Evolutionary conservation across 2,797 vertebrate genomes (phyloP).

Genomic region (Rhinichthys osculus): DNA sequence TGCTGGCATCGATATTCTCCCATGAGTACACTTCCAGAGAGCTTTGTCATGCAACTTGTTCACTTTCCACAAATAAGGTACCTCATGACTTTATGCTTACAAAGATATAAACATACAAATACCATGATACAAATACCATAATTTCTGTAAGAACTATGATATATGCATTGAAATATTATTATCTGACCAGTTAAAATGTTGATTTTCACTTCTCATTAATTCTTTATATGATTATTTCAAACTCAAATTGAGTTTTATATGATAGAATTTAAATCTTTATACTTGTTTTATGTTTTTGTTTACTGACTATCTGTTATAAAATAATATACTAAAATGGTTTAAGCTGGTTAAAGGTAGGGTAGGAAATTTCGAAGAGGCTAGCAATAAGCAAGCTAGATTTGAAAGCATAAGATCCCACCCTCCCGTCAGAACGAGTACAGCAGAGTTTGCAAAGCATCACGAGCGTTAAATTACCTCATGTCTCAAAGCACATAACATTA

Average conservation of each 20-base stretch:
- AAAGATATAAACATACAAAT: background rate
- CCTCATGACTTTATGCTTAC: background rate
- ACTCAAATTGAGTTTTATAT: background rate
- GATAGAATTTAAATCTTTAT: background rate
- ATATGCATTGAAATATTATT: background rate
- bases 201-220: background rate
- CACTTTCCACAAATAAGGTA: background rate
- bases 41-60: background rate
- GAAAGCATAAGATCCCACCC: too few species aligned
- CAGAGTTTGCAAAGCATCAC: too few species aligned
- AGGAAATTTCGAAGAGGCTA: too few species aligned
- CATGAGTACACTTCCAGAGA: conserved; percentile 18
- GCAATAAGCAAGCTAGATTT: too few species aligned
- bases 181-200: background rate
- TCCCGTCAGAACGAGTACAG: too few species aligned
- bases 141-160: background rate
- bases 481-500: too few species aligned
- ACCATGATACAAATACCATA: too few species aligned
- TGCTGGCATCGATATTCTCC: conserved; percentile 55
- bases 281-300: background rate
- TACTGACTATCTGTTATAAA: background rate
- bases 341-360: background rate
- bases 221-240: background rate
- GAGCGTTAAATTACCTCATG: too few species aligned
- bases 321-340: background rate